Evolutionary conservation across 2,797 vertebrate species (phyloP), one percentile per base, ranked within the genome.

Genomic region (Miichthys miiuy): DNA sequence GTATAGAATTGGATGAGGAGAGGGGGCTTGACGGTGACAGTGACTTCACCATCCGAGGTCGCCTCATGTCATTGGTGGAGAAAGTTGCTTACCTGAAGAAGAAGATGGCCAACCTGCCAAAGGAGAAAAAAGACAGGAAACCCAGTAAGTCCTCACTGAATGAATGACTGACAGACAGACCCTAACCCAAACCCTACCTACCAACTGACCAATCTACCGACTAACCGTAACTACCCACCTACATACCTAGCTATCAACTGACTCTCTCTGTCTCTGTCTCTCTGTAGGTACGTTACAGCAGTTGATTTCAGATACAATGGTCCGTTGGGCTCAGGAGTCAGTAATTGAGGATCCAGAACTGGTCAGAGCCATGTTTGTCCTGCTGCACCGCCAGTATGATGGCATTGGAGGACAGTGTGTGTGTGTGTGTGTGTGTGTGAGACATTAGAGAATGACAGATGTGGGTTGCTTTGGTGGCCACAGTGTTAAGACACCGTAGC

Each of bases 271-370:
- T 13, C 41, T 42, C 12, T 42, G 8, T 42, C 42, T 42, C 42
- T 42, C 42, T 42, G 68, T 88, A 99, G 98, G 95, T 72, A 98
- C 96, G 0, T 93, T 99, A 14, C 98, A 99, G 90, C 97, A 99
- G 87, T 30, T 99, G 84, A 98, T 99, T 68, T 98, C 97, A 0
- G 96, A 99, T 55, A 99, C 97, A 0, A 98, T 99, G 97, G 97
- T 99, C 10, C 97, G 97, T 54, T 99, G 98, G 98, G 97, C 97
- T 50, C 98, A 99, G 89, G 98, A 99, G 90, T 97, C 97, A 0
- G 96, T 98, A 14, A 99, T 99, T 20, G 97, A 99, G 85, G 98
- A 98, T 82, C 97, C 98, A 0, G 98, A 99, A 75, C 88, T 99
- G 82, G 97, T 99, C 93, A 92, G 97, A 81, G 97, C 97, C 80